Percentiles rank a stretch among this genome's conserved stretches.
Conservation (phyloP, 2,888 invertebrate species). For the Geotrupes spiniger region DNA sequence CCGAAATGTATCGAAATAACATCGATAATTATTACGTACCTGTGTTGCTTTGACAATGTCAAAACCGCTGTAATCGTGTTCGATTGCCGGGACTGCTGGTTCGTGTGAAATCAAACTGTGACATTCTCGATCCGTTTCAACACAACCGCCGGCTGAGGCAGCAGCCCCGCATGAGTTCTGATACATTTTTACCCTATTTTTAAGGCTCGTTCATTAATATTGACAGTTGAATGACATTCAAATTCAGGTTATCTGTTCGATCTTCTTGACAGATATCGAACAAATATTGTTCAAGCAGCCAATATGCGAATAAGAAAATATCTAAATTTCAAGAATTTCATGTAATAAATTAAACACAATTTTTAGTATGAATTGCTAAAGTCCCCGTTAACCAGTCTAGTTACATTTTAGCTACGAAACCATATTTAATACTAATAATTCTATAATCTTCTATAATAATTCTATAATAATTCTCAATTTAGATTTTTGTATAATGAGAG, state of each 20-base stretch:
- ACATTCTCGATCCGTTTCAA: conserved; percentile 60
- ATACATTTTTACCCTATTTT: conserved; percentile 54
- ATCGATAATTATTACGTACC: conserved; percentile 44
- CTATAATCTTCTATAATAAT: no score
- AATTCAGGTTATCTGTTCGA: conserved; percentile 22
- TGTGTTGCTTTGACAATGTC: conserved; percentile 96
- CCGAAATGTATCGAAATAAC: neutral
- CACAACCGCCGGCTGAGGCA: conserved; percentile 61
- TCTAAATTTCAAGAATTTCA: no score
- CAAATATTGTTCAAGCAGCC: no score
- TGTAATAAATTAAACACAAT: no score
- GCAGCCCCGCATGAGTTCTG: conserved; percentile 72
- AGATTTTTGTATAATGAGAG: no score
- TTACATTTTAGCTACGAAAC: no score
- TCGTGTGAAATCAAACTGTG: conserved; percentile 62
- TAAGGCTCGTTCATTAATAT: conserved; percentile 12
- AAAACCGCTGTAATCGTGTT: conserved; percentile 76
- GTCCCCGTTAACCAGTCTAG: no score
- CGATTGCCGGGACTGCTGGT: conserved; percentile 60
- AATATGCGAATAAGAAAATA: no score
- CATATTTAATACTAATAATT: no score
- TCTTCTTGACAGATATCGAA: conserved; percentile 14
- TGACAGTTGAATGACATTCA: conserved; percentile 21
- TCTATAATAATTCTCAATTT: no score
- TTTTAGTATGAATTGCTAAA: no score